Evolutionary conservation across 1,140 invertebrate genomes (phyloP).

Genomic region (Ectropis grisescens): DNA sequence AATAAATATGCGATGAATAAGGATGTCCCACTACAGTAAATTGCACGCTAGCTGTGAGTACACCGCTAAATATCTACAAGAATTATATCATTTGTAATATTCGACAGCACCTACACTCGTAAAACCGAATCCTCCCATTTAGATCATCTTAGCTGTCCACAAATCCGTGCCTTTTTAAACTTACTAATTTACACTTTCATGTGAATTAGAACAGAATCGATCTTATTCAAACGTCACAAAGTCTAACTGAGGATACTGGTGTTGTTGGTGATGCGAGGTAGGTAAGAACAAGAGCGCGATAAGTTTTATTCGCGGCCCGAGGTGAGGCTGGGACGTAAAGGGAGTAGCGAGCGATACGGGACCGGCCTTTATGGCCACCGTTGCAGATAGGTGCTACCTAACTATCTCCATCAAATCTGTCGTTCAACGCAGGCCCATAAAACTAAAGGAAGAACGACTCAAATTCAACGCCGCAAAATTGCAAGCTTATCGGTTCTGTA

Average conservation of each 20-base stretch:
- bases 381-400: neutral
- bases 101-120: slow-evolving; percentile 21
- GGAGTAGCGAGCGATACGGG: slow-evolving; percentile 4
- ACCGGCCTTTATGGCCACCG: slow-evolving; percentile 7
- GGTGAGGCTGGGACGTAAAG: slow-evolving; percentile 12
- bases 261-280: slow-evolving; percentile 10
- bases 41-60: too few relatives aligned
- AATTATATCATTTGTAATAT: too few relatives aligned
- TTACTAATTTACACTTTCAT: slow-evolving; percentile 3
- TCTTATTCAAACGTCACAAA: slow-evolving; percentile 5
- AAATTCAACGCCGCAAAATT: too few relatives aligned
- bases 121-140: slow-evolving; percentile 38
- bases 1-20: too few relatives aligned
- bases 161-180: slow-evolving; percentile 21
- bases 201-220: neutral
- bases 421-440: too few relatives aligned
- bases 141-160: slow-evolving; percentile 37
- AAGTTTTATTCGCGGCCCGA: slow-evolving; percentile 31
- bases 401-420: too few relatives aligned
- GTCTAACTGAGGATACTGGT: too few relatives aligned
- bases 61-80: too few relatives aligned
- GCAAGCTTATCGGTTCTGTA: too few relatives aligned
- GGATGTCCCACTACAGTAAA: too few relatives aligned
- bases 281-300: slow-evolving; percentile 29
- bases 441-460: too few relatives aligned